Evolutionary conservation across 2,113 vertebrate genomes (phyloP).

Genomic region (Fulmarus glacialis): DNA sequence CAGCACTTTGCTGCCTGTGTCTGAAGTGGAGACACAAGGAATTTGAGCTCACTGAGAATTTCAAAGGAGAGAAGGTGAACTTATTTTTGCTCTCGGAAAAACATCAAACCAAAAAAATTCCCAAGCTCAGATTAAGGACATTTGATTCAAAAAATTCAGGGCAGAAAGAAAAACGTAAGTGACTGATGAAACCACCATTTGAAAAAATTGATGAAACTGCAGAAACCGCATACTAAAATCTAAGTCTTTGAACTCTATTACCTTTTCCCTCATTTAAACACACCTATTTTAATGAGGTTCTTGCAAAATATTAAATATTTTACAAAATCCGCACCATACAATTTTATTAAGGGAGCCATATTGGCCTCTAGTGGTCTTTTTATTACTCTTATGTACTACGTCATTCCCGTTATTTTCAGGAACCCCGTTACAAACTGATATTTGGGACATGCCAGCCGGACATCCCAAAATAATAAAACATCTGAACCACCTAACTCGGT

Average conservation of each 20-base stretch:
- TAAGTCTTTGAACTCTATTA: not conserved
- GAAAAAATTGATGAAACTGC: not conserved
- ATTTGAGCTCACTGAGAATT: not conserved
- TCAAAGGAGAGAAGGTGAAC: not conserved
- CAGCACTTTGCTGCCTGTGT: not conserved
- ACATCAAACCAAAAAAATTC: not conserved
- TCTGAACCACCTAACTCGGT: rapidly evolving
- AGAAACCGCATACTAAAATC: not conserved
- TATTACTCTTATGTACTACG: not conserved
- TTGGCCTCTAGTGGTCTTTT: constrained; percentile 17
- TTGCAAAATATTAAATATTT: not conserved
- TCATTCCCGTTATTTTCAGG: constrained; percentile 23
- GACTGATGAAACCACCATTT: not conserved
- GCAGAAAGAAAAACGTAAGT: not conserved
- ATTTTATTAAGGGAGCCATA: not conserved
- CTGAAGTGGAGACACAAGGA: not conserved
- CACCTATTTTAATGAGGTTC: not conserved
- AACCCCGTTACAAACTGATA: not conserved
- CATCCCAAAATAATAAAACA: not conserved
- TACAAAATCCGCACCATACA: not conserved
- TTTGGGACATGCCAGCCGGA: not conserved
- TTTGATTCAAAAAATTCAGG: not conserved
- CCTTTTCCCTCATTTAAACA: not conserved
- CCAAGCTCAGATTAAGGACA: not conserved
- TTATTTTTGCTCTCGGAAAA: not conserved